Evolutionary conservation across 2,113 vertebrate genomes (phyloP), one percentile per base, ranked within the genome.

Genomic region (Gobiocypris rarus): DNA sequence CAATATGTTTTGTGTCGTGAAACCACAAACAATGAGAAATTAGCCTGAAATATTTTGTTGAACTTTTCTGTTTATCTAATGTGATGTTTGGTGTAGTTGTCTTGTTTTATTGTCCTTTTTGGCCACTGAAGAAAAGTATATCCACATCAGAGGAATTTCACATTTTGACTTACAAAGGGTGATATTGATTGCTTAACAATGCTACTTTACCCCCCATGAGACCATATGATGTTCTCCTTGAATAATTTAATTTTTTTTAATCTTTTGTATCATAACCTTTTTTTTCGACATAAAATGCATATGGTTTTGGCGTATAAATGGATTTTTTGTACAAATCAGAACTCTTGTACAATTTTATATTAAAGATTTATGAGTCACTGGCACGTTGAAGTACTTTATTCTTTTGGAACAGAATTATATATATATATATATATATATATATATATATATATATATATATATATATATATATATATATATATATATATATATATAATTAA

Each of bases 311-410:
- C 96, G 95, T 97, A 96, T 97, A 97, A 97, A 98, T 96, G 95
- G 96, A 96, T 96, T 97, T 97, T 98, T 97, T 96, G 96, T 97
- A 96, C 96, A 97, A 97, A 98, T 97, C 95, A 97, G 94, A 97
- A 97, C 96, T 98, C 96, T 98, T 98, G 97, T 97, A 98, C 96
- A 97, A 97, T 97, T 97, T 97, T 98, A 98, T 98, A 97, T 97
- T 97, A 98, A 98, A 98, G 95, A 97, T 98, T 97, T 97, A 98
- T 98, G 95, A 97, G 94, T 97, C 96, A 97, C 96, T 95, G 95
- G 95, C 91, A 85, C 89, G 5, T 38, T 52, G 28, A 79, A 58
- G 26, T 26, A n/a, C 3, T 58, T 77, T 50, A 34, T 75, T 56
- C 31, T 31, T 31, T 75, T 45, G 69, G 10, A 45, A 45, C 38